Evolutionary conservation across 2,113 vertebrate species (phyloP).

Genomic region (Pomatorhinus ruficollis): DNA sequence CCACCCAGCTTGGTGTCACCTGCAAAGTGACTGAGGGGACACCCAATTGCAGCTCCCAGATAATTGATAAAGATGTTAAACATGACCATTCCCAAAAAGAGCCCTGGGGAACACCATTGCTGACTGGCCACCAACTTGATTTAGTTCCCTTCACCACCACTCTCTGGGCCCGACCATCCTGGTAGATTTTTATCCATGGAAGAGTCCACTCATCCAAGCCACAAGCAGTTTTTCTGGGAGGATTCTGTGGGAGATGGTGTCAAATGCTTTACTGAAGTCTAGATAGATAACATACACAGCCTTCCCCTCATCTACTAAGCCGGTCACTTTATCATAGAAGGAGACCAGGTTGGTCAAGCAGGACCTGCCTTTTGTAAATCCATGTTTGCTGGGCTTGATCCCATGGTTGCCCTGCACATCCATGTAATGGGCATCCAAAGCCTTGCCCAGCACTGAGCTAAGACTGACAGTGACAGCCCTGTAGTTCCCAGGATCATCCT

Average conservation of each 20-base stretch:
- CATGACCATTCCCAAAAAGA: not conserved
- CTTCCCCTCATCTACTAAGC: not conserved
- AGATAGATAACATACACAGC: not conserved
- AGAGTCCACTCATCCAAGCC: not conserved
- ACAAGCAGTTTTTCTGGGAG: not conserved
- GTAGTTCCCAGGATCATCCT: not conserved
- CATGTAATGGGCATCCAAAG: not conserved
- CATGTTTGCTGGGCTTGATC: not conserved
- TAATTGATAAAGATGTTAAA: not conserved
- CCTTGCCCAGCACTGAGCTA: not conserved
- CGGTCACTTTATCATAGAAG: not conserved
- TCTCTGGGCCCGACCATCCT: rapidly evolving
- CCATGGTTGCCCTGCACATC: not conserved
- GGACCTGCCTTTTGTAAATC: not conserved
- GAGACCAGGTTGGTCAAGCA: not conserved
- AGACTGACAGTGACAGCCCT: not conserved
- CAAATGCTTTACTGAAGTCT: not conserved
- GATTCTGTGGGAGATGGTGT: not conserved
- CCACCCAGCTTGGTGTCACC: not conserved
- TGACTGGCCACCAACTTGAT: not conserved
- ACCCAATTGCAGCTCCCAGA: too few relatives aligned
- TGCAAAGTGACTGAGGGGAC: not conserved
- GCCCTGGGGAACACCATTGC: not conserved
- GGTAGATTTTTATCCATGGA: rapidly evolving
- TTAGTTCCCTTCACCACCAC: not conserved